These are phyloP conservation scores for Gavia stellata DNA, from an alignment of 2,113 vertebrate genomes.

Conservation along the genomic window DNA sequence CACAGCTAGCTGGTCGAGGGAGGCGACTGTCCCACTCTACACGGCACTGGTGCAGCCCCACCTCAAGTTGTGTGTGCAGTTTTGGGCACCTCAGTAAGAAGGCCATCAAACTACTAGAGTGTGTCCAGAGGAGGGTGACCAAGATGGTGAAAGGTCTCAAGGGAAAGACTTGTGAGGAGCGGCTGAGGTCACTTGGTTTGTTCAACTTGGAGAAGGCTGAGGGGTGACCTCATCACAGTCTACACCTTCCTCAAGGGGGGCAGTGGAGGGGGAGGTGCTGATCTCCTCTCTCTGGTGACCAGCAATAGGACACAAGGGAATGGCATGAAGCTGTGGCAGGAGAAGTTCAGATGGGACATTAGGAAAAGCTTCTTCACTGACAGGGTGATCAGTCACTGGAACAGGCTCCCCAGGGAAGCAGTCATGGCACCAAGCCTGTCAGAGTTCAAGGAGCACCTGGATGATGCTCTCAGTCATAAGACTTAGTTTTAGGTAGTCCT, in stretches of 20 bases:
- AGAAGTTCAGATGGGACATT: background rate
- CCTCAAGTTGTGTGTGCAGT: too few relatives aligned
- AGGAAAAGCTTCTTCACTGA: background rate
- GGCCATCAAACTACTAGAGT: background rate
- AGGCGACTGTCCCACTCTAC: background rate
- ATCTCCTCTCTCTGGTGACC: background rate
- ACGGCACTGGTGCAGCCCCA: background rate
- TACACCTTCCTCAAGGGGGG: background rate
- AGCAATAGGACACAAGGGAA: background rate
- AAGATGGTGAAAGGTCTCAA: background rate
- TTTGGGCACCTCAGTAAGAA: background rate
- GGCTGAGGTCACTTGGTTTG: background rate
- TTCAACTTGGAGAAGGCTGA: background rate
- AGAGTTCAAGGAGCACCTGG: background rate
- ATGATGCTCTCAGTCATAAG: too few relatives aligned
- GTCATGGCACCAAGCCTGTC: background rate
- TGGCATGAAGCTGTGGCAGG: background rate
- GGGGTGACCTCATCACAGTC: background rate
- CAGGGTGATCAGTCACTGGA: background rate
- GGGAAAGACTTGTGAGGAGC: background rate
- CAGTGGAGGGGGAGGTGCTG: background rate
- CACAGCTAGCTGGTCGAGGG: background rate
- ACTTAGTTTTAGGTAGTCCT: background rate
- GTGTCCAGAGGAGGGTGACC: background rate
- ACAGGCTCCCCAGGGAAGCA: background rate